Evolutionary conservation across 2,888 invertebrate genomes (phyloP), one percentile per base, ranked within the genome.

Genomic region (Lasioglossum oenotherae): DNA sequence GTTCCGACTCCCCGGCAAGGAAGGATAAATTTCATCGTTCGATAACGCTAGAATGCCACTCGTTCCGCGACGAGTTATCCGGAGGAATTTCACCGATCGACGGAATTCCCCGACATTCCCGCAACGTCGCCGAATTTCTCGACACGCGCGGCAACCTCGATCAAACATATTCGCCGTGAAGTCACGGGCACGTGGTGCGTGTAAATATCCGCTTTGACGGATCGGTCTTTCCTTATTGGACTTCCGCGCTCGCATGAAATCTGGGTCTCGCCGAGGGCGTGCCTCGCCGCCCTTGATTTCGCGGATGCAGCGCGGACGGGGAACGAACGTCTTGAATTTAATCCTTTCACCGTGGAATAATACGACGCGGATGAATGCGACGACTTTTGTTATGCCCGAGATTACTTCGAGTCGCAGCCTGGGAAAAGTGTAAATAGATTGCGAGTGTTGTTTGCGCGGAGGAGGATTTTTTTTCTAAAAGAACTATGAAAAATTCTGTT

Each of bases 121-220:
- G 67, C 75, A 14, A 23, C 23, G 46, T 60, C n/a, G 41, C 72
- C 72, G 78, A 74, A 75, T 80, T 57, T 78, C 60, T 31, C 23
- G 60, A 78, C 74, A 73, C 60, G 76, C 31, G 64, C 67, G 49
- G 57, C 81, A 67, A 23, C 73, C 74, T 67, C 75, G 71, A 78
- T 74, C 84, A 76, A 49, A 73, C 23, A 77, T 46, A 78, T 84
- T 79, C 64, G 44, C 49, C 77, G 35, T 19, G 74, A 49, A 78
- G 76, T 73, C 75, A 41, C 60, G 64, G 67, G 46, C 83, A 73
- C 72, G 77, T 74, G 88, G 53, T 41, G 35, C 19, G n/a, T 75
- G 78, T 78, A 80, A 87, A 87, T 78, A 80, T 80, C 78, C 81
- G 78, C 85, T 79, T 78, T 72, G 85, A 85, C 86, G 49, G 69